Base-by-base conservation (phyloP, 2,113 vertebrate genomes). In the Elgaria multicarinata region DNA sequence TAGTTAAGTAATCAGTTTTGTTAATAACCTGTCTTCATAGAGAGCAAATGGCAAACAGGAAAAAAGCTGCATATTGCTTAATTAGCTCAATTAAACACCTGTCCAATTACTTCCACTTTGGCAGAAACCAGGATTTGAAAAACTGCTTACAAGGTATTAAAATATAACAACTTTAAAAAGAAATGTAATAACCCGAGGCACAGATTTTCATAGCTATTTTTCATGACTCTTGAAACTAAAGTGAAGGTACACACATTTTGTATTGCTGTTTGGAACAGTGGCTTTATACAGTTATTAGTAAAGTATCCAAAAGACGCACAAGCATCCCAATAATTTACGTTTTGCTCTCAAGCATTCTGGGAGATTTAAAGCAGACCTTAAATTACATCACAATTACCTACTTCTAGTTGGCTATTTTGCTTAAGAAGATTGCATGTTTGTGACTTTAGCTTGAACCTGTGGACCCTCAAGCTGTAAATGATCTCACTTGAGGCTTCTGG, bases 11-110 rank as follows among this genome's bases (percentile, higher is more conserved):
- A 80, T 80, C n/a, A 3, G 64, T 22, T 80, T 80, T 79, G 44
- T 55, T 87, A 71, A 87, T 71, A 80, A 53, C 64, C 20, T 69
- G 64, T 69, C 33, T 55, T 87, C 8, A 20, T 28, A 36, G 33
- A 71, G 66, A 80, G n/a, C 50, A 71, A 39, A 55, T 80, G 75
- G 76, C 1, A 80, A 80, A 80, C 4, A 36, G n/a, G 24, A 26
- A 2, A n/a, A 20, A 50, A 46, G 33, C 76, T 39, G 22, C n/a
- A 36, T 80, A 39, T 55, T 55, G 24, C 46, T 87, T 80, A 69
- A 80, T 71, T 69, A 69, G 44, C 64, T 69, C 26, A 67, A 69
- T 80, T 87, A 55, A 87, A 80, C 33, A 80, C 86, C 64, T 87
- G 66, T 20, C 33, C 64, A 71, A 55, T 87, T 71, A 69, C 71